phyloP scores from a whole-genome alignment of 1,140 invertebrate genomes.

The Drosophila bocqueti region DNA sequence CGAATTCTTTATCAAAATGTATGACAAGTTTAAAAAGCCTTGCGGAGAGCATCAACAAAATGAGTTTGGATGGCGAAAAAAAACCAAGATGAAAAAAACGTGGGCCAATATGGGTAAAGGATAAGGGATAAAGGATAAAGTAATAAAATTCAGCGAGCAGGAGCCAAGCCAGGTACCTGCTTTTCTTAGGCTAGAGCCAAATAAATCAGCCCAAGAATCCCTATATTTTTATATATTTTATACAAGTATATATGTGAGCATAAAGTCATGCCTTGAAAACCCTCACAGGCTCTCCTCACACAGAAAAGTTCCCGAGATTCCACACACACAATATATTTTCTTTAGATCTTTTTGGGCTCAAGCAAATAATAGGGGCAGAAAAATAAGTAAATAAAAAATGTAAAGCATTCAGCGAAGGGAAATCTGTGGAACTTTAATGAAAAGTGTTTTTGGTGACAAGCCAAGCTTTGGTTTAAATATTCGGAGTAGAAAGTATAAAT shows the following conservation, averaged over 20 bases:
- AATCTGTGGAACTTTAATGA: slow-evolving; percentile 9
- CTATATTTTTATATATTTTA: neutral
- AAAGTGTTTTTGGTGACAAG: slow-evolving; percentile 2
- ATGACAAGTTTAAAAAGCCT: slow-evolving; percentile 77
- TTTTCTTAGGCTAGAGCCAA: slow-evolving; percentile 13
- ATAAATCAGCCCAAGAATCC: slow-evolving; percentile 27
- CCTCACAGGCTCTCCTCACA: neutral
- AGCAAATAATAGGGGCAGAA: neutral
- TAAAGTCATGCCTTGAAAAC: slow-evolving; percentile 5
- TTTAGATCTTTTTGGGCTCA: slow-evolving; percentile 13
- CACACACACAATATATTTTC: neutral
- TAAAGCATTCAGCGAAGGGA: neutral
- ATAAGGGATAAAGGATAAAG: slow-evolving; percentile 44
- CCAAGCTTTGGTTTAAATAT: neutral
- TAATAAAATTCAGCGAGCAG: slow-evolving; percentile 27
- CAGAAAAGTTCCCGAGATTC: slow-evolving; percentile 20
- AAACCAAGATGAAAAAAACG: neutral
- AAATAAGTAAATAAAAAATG: neutral
- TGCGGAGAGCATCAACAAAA: slow-evolving; percentile 59
- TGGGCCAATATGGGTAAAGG: slow-evolving; percentile 40
- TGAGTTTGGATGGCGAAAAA: slow-evolving; percentile 15
- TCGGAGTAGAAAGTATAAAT: neutral
- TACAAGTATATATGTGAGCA: neutral
- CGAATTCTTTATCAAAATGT: slow-evolving; percentile 72
- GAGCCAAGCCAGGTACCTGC: slow-evolving; percentile 12